phyloP scores from a whole-genome alignment of 2,888 invertebrate species.

The Geophilus truncorum region DNA sequence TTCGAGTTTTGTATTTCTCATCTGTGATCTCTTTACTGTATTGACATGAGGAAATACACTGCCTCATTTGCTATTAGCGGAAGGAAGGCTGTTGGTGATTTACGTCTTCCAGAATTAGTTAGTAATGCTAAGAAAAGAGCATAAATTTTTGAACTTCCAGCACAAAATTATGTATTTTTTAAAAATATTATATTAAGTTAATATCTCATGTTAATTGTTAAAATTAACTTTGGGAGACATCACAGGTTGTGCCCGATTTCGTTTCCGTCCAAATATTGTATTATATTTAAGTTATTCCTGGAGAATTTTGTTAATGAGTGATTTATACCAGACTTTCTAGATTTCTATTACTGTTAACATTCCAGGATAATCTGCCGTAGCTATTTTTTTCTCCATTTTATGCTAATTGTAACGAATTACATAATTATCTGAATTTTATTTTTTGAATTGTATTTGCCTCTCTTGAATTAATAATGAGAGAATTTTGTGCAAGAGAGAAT shows the following conservation, averaged over 20 bases:
- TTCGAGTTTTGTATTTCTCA: background rate
- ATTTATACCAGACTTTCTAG: background rate
- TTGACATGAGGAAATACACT: background rate
- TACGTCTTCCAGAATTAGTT: background rate
- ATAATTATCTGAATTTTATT: background rate
- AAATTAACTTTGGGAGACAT: background rate
- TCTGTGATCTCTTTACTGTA: background rate
- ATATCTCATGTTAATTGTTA: too few relatives aligned
- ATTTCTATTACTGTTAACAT: background rate
- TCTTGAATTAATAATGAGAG: background rate
- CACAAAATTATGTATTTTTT: background rate
- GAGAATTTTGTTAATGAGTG: background rate
- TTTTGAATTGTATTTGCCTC: slow-evolving; percentile 1
- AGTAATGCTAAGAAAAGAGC: too few relatives aligned
- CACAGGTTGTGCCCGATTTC: slow-evolving; percentile 2
- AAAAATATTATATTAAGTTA: background rate
- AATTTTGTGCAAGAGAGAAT: too few relatives aligned
- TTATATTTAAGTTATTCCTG: background rate
- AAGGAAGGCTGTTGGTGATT: background rate
- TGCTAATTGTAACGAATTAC: background rate
- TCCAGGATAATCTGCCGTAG: background rate
- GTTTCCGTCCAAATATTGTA: slow-evolving; percentile 1
- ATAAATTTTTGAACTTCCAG: background rate
- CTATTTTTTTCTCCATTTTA: background rate
- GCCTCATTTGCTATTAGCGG: background rate